Evolutionary conservation across 2,113 vertebrate genomes (phyloP).

Genomic region (Cettia cetti): DNA sequence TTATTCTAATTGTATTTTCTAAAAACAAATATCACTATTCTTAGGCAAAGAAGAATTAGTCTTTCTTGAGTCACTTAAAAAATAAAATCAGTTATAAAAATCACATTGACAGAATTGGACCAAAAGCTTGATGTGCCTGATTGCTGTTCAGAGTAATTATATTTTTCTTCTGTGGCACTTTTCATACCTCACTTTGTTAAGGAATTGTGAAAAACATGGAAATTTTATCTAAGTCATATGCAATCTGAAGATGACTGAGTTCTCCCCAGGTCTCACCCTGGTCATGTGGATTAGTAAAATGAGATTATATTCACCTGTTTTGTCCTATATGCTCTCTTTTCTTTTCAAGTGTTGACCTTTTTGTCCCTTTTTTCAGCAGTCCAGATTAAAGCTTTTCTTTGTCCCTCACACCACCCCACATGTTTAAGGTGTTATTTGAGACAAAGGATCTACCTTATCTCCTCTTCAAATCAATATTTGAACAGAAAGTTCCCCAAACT

Average conservation of each 20-base stretch:
- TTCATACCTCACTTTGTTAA: not conserved
- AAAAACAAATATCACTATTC: not conserved
- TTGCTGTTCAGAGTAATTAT: not conserved
- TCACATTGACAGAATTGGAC: not conserved
- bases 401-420: not conserved
- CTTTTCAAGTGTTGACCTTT: not conserved
- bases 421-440: not conserved
- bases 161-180: not conserved
- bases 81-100: not conserved
- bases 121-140: not conserved
- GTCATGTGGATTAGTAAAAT: not conserved
- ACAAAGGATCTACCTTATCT: not conserved
- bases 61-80: not conserved
- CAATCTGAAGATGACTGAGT: not conserved
- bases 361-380: not conserved
- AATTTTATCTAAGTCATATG: not conserved
- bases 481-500: not conserved
- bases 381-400: not conserved
- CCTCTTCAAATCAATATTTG: not conserved
- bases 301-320: not conserved
- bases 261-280: not conserved
- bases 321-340: not conserved
- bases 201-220: not conserved
- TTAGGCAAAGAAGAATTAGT: not conserved
- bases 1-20: not conserved